Percentiles rank a stretch among this genome's conserved stretches.
Conservation (phyloP, 2,113 vertebrate genomes). For the Psilopsiagon aurifrons region DNA sequence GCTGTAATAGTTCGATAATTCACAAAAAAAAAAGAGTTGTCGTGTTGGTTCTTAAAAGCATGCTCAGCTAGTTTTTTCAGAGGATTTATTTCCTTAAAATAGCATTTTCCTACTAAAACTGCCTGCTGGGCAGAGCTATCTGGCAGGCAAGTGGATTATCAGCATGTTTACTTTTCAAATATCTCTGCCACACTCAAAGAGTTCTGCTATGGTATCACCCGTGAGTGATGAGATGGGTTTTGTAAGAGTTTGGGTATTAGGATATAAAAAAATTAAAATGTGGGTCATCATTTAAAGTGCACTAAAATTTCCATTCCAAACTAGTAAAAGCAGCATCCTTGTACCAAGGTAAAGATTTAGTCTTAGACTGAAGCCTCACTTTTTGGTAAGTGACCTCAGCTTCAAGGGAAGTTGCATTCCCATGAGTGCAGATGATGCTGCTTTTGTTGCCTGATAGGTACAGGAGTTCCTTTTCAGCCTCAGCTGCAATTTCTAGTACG, state of each 20-base stretch:
- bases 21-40: not conserved
- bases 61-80: not conserved
- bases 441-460: not conserved
- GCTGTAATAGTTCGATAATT: not conserved
- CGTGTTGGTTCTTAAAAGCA: not conserved
- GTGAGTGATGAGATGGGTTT: not conserved
- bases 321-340: not conserved
- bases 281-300: not conserved
- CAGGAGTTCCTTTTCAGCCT: not conserved
- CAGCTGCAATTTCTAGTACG: not conserved
- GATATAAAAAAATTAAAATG: not conserved
- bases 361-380: not conserved
- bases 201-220: not conserved
- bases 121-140: slow-evolving; percentile 9
- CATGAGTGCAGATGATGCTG: not conserved
- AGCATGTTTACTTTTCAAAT: slow-evolving; percentile 46
- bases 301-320: not conserved
- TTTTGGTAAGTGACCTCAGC: not conserved
- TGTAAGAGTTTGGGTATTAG: not conserved
- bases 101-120: slow-evolving; percentile 10
- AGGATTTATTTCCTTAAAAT: slow-evolving; percentile 32
- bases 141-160: slow-evolving; percentile 26
- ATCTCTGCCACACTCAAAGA: not conserved
- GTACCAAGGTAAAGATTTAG: not conserved
- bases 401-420: not conserved